Percentiles rank a stretch among this genome's conserved stretches.
These are phyloP conservation scores for Penelope pileata DNA, from an alignment of 2,113 vertebrate species.

Conservation along the genomic window DNA sequence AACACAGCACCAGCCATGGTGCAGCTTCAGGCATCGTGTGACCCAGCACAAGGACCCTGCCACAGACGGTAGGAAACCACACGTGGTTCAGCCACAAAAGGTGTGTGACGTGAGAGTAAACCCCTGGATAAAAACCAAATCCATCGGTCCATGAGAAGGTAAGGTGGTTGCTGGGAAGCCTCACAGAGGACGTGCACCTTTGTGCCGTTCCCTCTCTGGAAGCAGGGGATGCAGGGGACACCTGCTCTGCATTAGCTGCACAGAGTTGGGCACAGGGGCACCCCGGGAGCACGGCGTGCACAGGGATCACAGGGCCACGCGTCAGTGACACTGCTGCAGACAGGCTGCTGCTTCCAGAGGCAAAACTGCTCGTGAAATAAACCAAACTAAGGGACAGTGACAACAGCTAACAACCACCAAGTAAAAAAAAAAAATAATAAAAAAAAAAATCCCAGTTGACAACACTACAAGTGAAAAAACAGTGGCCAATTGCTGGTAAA, in stretches of 20 bases:
- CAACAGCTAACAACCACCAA: neutral
- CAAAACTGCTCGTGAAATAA: slow-evolving; percentile 5
- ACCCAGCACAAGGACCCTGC: neutral
- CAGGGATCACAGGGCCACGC: neutral
- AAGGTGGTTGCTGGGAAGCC: slow-evolving; percentile 6
- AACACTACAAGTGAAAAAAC: neutral
- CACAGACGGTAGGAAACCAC: neutral
- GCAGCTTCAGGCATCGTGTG: neutral
- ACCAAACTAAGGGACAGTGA: neutral
- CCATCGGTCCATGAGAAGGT: neutral
- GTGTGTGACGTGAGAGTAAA: neutral
- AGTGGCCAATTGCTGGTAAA: neutral
- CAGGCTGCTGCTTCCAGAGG: neutral
- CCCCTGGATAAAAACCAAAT: neutral
- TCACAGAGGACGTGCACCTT: neutral
- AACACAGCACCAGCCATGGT: neutral
- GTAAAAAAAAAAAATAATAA: too few species aligned
- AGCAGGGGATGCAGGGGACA: neutral
- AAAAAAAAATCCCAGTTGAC: neutral
- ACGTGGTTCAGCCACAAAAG: neutral
- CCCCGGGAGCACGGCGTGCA: neutral
- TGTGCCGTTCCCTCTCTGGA: neutral
- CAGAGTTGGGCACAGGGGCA: neutral
- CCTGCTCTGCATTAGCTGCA: slow-evolving; percentile 15
- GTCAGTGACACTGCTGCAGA: neutral